Percentiles rank a stretch among this genome's conserved stretches.
Evolutionary conservation across 2,113 vertebrate genomes (phyloP).

Genomic region (Tautogolabrus adspersus): DNA sequence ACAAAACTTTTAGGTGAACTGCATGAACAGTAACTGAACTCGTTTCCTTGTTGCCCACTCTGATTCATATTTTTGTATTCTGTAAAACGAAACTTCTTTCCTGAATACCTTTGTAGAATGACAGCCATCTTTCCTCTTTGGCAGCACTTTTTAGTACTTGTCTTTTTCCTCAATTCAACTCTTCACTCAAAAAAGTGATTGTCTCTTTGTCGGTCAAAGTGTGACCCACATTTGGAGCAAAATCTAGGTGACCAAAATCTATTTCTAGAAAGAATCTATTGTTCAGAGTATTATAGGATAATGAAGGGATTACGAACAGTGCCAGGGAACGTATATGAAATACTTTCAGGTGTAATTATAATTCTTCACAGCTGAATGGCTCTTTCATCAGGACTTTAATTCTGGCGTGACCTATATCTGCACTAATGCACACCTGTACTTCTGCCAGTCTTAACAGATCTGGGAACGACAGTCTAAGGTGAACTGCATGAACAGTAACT

Average conservation of each 20-base stretch:
- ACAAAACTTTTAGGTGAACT: too few relatives aligned
- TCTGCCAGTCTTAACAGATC: background rate
- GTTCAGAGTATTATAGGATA: background rate
- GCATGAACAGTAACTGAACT: background rate
- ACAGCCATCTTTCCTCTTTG: background rate
- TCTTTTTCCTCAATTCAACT: background rate
- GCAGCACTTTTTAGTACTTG: background rate
- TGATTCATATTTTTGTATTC: too few relatives aligned
- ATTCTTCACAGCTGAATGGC: constrained; percentile 22
- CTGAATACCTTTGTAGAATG: background rate
- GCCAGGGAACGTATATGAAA: constrained; percentile 6
- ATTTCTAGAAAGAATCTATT: background rate
- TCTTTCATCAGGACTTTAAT: constrained; percentile 20
- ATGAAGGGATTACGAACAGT: background rate
- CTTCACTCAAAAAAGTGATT: background rate
- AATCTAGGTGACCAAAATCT: background rate
- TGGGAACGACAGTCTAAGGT: background rate
- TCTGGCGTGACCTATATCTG: constrained; percentile 37
- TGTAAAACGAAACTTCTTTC: background rate
- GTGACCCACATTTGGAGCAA: background rate
- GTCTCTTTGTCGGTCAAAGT: background rate
- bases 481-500: background rate
- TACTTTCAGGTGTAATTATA: background rate
- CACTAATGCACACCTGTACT: constrained; percentile 28
- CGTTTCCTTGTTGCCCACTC: too few relatives aligned